These are phyloP conservation scores for Prochilodus magdalenae DNA, from an alignment of 2,113 vertebrate genomes.

Conservation along the genomic window DNA sequence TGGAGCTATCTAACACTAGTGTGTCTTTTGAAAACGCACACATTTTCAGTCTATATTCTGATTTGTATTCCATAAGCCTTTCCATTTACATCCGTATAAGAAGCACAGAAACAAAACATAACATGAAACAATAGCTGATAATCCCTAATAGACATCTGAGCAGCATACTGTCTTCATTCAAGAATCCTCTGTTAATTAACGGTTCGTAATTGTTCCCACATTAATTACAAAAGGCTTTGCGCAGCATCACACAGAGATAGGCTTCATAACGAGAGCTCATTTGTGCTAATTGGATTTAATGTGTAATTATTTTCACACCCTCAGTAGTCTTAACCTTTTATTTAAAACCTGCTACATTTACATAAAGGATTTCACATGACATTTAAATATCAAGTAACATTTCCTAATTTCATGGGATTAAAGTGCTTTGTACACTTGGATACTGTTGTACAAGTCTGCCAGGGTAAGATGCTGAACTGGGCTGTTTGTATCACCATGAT, in stretches of 20 bases:
- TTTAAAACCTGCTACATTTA: slow-evolving; percentile 9
- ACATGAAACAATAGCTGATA: neutral
- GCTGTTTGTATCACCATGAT: neutral
- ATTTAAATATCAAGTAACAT: slow-evolving; percentile 33
- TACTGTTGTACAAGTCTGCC: neutral
- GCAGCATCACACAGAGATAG: slow-evolving; percentile 48
- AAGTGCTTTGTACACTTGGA: neutral
- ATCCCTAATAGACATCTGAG: slow-evolving; percentile 22
- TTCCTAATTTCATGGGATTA: slow-evolving; percentile 9
- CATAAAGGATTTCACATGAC: slow-evolving; percentile 56
- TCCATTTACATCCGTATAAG: neutral
- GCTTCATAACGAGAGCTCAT: slow-evolving; percentile 55
- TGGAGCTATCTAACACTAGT: slow-evolving; percentile 26
- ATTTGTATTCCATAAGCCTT: neutral
- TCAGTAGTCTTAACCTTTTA: slow-evolving; percentile 51
- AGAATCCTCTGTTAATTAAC: slow-evolving; percentile 54
- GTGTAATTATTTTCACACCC: slow-evolving; percentile 61
- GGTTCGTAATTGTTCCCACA: slow-evolving; percentile 56
- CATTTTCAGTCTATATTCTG: too few relatives aligned
- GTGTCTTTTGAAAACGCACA: slow-evolving; percentile 11
- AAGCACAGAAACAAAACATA: neutral
- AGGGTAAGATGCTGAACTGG: neutral
- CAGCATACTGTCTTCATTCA: slow-evolving; percentile 42
- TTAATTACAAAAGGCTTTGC: slow-evolving; percentile 62
- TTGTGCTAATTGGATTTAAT: slow-evolving; percentile 62